These are phyloP conservation scores for Orthosia cruda DNA, from an alignment of 2,888 invertebrate species.

Conservation along the genomic window DNA sequence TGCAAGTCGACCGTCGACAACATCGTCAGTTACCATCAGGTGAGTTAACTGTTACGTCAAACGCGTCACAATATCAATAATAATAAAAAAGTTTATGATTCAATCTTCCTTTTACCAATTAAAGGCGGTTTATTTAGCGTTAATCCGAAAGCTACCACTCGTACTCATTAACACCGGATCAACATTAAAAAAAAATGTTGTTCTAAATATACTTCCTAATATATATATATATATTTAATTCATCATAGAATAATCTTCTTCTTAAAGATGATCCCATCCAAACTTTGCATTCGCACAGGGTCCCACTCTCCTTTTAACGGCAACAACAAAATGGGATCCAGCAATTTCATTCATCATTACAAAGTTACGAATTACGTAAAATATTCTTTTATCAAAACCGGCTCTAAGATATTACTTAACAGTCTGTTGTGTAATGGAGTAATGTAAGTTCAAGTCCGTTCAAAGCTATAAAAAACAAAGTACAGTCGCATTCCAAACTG, in stretches of 20 bases:
- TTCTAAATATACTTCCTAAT: too few relatives aligned
- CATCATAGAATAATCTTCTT: neutral
- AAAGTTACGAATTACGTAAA: constrained; percentile 25
- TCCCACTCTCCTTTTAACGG: neutral
- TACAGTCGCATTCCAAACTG: constrained; percentile 51
- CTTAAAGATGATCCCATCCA: neutral
- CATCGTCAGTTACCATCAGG: too few relatives aligned
- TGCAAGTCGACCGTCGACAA: neutral
- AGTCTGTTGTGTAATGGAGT: constrained; percentile 28
- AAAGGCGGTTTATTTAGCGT: too few relatives aligned
- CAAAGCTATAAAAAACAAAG: constrained; percentile 50
- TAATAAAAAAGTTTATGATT: too few relatives aligned
- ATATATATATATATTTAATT: rapidly evolving
- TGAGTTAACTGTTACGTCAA: too few relatives aligned
- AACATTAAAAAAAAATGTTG: too few relatives aligned
- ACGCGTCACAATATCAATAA: too few relatives aligned
- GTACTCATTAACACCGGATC: too few relatives aligned
- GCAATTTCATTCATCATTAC: constrained; percentile 12
- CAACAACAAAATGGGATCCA: neutral
- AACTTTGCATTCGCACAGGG: too few relatives aligned
- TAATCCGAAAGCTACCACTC: too few relatives aligned
- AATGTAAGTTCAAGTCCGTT: constrained; percentile 45
- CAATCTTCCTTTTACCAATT: too few relatives aligned
- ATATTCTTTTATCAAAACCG: constrained; percentile 32
- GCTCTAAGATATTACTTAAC: constrained; percentile 29